Evolutionary conservation across 2,113 vertebrate genomes (phyloP).

Genomic region (Oreotrochilus melanogaster): DNA sequence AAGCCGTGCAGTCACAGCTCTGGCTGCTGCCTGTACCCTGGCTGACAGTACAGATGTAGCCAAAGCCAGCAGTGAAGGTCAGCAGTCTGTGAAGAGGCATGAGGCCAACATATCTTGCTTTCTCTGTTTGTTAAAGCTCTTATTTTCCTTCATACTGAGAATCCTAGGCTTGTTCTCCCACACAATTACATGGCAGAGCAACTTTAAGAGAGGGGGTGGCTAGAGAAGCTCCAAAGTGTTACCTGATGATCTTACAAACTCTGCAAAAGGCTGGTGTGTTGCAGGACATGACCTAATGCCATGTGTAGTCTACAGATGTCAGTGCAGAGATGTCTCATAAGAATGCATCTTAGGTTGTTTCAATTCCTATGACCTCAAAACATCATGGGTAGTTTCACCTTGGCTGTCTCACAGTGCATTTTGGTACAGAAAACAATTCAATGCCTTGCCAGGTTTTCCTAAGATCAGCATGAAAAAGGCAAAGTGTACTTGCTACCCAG

Average conservation of each 20-base stretch:
- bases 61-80: neutral
- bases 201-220: fast-evolving
- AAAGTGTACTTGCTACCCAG: neutral
- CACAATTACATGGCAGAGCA: neutral
- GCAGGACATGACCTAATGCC: neutral
- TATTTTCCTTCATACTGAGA: neutral
- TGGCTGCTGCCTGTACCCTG: neutral
- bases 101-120: neutral
- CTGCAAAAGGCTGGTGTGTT: neutral
- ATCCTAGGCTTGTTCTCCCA: neutral
- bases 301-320: fast-evolving
- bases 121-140: neutral
- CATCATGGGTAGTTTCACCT: neutral
- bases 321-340: neutral
- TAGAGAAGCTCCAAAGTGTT: neutral
- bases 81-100: neutral
- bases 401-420: neutral
- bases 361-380: neutral
- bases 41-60: neutral
- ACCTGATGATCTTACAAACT: neutral
- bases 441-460: neutral
- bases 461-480: neutral
- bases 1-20: neutral
- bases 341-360: neutral
- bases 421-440: neutral